Percentiles rank a stretch among this genome's conserved stretches.
phyloP scores from a whole-genome alignment of 2,888 invertebrate genomes.

The Pristionchus maxplancki region DNA sequence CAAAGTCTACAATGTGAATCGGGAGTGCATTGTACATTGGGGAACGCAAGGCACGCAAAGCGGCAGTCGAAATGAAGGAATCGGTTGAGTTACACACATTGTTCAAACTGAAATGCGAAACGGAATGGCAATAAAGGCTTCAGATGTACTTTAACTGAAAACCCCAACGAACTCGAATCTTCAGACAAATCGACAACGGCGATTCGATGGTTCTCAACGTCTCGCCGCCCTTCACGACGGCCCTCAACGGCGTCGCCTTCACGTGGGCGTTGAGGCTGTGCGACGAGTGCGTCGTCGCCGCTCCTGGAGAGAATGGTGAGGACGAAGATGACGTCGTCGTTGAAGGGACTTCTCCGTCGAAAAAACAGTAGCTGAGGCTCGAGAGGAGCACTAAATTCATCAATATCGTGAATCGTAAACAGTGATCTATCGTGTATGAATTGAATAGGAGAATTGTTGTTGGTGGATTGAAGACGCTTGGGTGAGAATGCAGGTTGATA shows the following conservation, averaged over 20 bases:
- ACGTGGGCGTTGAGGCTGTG: constrained; percentile 73
- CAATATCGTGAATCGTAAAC: too few relatives aligned
- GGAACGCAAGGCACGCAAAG: too few relatives aligned
- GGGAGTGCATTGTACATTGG: not conserved
- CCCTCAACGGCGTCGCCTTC: constrained; percentile 75
- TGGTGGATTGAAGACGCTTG: too few relatives aligned
- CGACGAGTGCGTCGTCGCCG: constrained; percentile 57
- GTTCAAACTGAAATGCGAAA: not conserved
- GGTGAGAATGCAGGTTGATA: not conserved
- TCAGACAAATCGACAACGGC: constrained; percentile 69
- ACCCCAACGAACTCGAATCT: constrained; percentile 24
- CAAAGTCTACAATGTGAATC: not conserved
- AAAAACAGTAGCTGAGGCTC: too few relatives aligned
- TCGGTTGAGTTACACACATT: not conserved
- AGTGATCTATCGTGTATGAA: too few relatives aligned
- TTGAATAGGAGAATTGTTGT: too few relatives aligned
- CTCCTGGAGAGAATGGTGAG: constrained; percentile 49
- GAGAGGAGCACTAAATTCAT: too few relatives aligned
- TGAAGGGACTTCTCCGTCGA: too few relatives aligned
- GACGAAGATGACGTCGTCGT: not conserved
- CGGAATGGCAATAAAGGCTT: not conserved
- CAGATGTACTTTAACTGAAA: too few relatives aligned
- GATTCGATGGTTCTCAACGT: constrained; percentile 73
- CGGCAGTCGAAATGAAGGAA: too few relatives aligned
- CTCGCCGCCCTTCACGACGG: constrained; percentile 75